phyloP scores from a whole-genome alignment of 1,140 invertebrate genomes.

The Trissolcus basalis region DNA sequence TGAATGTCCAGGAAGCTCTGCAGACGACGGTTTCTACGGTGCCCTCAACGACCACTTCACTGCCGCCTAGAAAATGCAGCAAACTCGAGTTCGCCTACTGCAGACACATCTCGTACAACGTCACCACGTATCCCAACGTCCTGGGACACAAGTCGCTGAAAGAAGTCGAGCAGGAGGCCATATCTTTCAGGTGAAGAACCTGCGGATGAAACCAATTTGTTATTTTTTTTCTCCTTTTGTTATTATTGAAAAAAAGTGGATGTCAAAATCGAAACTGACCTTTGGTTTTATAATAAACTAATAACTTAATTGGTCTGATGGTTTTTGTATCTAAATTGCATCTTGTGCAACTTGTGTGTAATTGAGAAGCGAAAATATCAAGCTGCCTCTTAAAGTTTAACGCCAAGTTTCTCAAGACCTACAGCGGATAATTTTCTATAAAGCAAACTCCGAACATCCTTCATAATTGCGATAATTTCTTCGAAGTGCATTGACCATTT shows the following conservation, averaged over 20 bases:
- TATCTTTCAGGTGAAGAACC: conserved; percentile 80
- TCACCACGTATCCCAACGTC: conserved; percentile 90
- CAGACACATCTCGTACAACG: conserved; percentile 84
- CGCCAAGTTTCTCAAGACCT: background rate
- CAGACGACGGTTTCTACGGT: conserved; percentile 77
- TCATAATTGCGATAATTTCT: conserved; percentile 17
- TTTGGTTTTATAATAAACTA: too few species aligned
- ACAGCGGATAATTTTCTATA: conserved; percentile 8
- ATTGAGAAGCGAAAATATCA: too few species aligned
- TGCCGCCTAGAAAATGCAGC: conserved; percentile 81
- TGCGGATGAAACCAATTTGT: background rate
- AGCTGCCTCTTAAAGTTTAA: too few species aligned
- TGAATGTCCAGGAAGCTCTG: conserved; percentile 75
- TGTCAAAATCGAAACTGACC: background rate
- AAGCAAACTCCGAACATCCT: conserved; percentile 8
- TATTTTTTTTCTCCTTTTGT: too few species aligned
- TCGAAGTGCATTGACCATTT: conserved; percentile 5
- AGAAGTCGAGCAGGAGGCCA: conserved; percentile 85
- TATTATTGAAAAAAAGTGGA: too few species aligned
- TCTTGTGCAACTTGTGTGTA: too few species aligned
- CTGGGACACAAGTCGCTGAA: conserved; percentile 81
- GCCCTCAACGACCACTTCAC: conserved; percentile 74
- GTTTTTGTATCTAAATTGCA: too few species aligned
- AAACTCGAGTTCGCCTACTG: conserved; percentile 83
- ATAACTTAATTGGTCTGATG: too few species aligned